Conservation (phyloP, 2,113 vertebrate species). For the Nothobranchius furzeri region DNA sequence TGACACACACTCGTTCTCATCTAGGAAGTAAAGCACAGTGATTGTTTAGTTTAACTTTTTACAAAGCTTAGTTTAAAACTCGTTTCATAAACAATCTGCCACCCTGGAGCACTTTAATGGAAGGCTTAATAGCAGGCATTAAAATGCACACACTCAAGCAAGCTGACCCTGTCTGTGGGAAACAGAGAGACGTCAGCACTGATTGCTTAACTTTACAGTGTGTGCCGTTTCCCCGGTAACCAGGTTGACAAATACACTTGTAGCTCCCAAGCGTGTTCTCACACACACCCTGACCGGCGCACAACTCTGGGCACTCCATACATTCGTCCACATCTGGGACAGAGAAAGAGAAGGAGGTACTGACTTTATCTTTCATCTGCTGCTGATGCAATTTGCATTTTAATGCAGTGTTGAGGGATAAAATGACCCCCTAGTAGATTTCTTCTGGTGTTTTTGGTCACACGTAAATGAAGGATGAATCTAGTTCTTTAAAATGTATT, state of each 20-base stretch:
- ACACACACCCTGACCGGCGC: conserved; percentile 76
- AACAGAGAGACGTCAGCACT: conserved; percentile 32
- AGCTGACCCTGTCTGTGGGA: conserved; percentile 35
- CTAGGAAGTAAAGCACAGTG: conserved; percentile 48
- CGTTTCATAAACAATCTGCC: conserved; percentile 9
- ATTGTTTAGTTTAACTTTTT: neutral
- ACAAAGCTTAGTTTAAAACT: conserved; percentile 8
- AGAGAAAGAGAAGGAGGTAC: neutral
- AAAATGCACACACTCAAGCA: conserved; percentile 40
- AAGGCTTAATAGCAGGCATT: conserved; percentile 38
- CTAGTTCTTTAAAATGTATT: no score
- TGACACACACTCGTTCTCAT: conserved; percentile 80
- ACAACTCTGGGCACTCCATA: conserved; percentile 58
- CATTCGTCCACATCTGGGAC: conserved; percentile 83
- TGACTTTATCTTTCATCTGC: neutral
- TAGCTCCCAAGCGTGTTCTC: conserved; percentile 82
- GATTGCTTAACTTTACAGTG: conserved; percentile 80
- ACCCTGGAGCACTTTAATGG: conserved; percentile 22
- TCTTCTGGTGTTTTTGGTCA: no score
- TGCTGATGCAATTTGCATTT: neutral
- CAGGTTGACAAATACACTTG: conserved; percentile 77
- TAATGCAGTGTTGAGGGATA: neutral
- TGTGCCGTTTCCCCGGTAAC: conserved; percentile 83
- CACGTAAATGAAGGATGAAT: no score
- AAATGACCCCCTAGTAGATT: no score